Evolutionary conservation across 2,797 vertebrate species (phyloP).

Genomic region (Rhodeus uyekii): DNA sequence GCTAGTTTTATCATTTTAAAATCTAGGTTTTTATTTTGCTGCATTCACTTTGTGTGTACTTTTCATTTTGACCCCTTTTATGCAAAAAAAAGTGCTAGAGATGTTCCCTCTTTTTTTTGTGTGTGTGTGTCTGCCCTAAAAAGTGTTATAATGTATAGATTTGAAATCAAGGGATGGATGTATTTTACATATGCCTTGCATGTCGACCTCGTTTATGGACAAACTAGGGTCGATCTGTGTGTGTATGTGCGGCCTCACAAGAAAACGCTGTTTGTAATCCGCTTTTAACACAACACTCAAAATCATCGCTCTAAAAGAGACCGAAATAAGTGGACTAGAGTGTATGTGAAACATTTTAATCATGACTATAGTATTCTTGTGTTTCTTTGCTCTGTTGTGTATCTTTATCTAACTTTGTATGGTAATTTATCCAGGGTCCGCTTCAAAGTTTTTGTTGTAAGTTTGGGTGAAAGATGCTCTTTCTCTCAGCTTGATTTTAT

Average conservation of each 20-base stretch:
- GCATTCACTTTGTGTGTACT: slow-evolving; percentile 31
- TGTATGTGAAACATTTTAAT: slow-evolving; percentile 56
- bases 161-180: slow-evolving; percentile 55
- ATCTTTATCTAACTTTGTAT: slow-evolving; percentile 55
- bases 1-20: slow-evolving; percentile 48
- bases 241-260: slow-evolving; percentile 30
- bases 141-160: slow-evolving; percentile 43
- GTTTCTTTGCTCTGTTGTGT: slow-evolving; percentile 63
- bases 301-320: slow-evolving; percentile 4
- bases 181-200: slow-evolving; percentile 57
- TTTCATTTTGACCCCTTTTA: slow-evolving; percentile 56
- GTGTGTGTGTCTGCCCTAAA: slow-evolving; percentile 13
- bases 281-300: slow-evolving; percentile 11
- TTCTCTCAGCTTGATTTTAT: slow-evolving; percentile 59
- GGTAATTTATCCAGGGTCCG: slow-evolving; percentile 53
- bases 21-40: slow-evolving; percentile 47
- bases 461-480: slow-evolving; percentile 26
- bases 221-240: slow-evolving; percentile 31
- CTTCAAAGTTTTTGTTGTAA: slow-evolving; percentile 32
- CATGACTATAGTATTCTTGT: slow-evolving; percentile 66
- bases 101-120: slow-evolving; percentile 2
- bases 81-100: slow-evolving; percentile 58
- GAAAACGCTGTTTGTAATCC: slow-evolving; percentile 42
- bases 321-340: slow-evolving; percentile 30
- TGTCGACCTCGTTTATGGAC: slow-evolving; percentile 40